Conservation (phyloP, 2,888 invertebrate genomes). For the Calameuta filiformis region DNA sequence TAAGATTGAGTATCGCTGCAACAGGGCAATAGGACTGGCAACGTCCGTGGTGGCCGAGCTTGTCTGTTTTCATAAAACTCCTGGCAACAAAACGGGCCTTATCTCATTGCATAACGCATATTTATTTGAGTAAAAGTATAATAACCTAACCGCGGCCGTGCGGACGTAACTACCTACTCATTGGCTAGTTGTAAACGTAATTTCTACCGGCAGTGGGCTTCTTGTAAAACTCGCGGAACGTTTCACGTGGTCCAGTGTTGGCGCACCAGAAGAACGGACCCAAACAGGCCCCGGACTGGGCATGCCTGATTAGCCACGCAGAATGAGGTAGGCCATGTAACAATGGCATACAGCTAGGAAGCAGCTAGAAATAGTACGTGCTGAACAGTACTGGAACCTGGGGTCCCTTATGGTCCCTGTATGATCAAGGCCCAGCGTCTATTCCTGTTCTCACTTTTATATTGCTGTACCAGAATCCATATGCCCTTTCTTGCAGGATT, state of each 20-base stretch:
- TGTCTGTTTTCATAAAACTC: not conserved
- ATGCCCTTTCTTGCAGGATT: not conserved
- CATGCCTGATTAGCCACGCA: slow-evolving; percentile 48
- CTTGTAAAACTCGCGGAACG: not conserved
- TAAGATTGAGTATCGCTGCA: not conserved
- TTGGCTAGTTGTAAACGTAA: not conserved
- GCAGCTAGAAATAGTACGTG: not conserved
- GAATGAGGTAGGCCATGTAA: slow-evolving; percentile 43
- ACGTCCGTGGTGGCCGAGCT: not conserved
- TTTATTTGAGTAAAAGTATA: not conserved
- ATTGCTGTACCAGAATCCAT: not conserved
- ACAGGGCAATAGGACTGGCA: not conserved
- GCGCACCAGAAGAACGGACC: slow-evolving; percentile 29
- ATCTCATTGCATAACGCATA: not conserved
- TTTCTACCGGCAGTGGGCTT: not conserved
- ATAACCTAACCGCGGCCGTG: not conserved
- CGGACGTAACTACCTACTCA: not conserved
- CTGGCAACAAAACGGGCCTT: not conserved
- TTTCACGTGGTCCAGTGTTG: slow-evolving; percentile 16
- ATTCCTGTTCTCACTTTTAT: not conserved
- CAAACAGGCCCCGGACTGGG: slow-evolving; percentile 22
- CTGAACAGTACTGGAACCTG: not conserved
- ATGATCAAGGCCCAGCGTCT: not conserved
- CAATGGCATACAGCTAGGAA: slow-evolving; percentile 27
- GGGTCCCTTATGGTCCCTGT: not conserved